A percentile compares a stretch with the other conserved stretches of the same genome.
Conservation (phyloP, 2,888 invertebrate species). For the Dastarcus helophoroides region DNA sequence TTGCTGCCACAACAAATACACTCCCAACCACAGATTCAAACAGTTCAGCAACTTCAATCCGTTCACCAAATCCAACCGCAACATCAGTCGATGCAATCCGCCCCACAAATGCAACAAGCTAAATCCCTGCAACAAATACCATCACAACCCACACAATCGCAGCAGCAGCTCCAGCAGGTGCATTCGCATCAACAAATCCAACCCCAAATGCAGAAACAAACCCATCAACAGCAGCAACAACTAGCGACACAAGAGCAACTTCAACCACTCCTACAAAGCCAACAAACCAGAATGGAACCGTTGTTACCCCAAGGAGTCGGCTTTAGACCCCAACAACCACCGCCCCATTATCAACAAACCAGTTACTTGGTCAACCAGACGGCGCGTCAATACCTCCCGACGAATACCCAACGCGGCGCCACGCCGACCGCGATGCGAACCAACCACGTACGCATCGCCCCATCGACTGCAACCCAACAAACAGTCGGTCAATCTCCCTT, state of each 20-base stretch:
- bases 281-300: no score
- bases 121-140: slow-evolving; percentile 1
- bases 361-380: no score
- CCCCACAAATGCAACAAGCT: neutral
- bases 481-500: no score
- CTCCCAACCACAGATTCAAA: slow-evolving; percentile 2
- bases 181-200: slow-evolving; percentile 3
- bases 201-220: slow-evolving; percentile 9
- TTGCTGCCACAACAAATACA: neutral
- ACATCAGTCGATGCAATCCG: neutral
- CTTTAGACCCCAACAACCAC: no score
- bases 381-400: no score
- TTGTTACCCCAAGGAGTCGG: no score
- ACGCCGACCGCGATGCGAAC: no score
- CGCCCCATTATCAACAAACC: no score
- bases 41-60: neutral
- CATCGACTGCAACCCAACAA: no score
- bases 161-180: slow-evolving; percentile 5
- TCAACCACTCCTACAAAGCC: neutral
- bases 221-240: slow-evolving; percentile 9
- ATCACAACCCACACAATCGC: slow-evolving; percentile 6
- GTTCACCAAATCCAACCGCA: slow-evolving; percentile 1
- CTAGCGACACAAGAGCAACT: slow-evolving; percentile 3
- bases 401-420: no score
- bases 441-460: no score